These are phyloP conservation scores for Columba janthina DNA, from an alignment of 2,113 vertebrate species.

Conservation along the genomic window DNA sequence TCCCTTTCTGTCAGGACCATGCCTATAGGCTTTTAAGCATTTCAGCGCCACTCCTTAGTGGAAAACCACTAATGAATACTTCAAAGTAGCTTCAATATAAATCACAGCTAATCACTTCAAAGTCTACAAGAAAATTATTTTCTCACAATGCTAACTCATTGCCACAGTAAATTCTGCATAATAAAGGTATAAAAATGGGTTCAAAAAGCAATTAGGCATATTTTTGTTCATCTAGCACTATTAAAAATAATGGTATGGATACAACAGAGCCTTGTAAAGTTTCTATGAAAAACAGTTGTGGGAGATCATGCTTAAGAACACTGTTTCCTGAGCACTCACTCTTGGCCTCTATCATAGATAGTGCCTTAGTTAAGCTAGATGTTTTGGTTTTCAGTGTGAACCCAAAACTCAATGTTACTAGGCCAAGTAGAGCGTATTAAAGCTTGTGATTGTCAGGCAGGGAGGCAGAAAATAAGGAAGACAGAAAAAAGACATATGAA, in stretches of 20 bases:
- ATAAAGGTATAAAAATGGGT: not conserved
- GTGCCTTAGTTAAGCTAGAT: not conserved
- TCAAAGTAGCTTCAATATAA: not conserved
- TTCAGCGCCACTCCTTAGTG: not conserved
- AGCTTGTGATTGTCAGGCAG: not conserved
- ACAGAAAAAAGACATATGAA: not conserved
- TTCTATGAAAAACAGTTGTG: not conserved
- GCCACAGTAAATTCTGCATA: not conserved
- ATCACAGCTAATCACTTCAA: not conserved
- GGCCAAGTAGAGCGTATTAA: not conserved
- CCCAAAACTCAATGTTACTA: not conserved
- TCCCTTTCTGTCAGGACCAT: not conserved
- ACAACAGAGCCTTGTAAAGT: not conserved
- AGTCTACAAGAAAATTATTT: not conserved
- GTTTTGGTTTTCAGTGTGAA: not conserved
- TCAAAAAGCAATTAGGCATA: not conserved
- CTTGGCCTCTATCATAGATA: not conserved
- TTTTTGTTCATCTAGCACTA: not conserved
- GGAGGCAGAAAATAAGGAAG: not conserved
- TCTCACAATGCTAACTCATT: not conserved
- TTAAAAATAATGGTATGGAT: not conserved
- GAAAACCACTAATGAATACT: not conserved
- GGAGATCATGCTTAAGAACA: not conserved
- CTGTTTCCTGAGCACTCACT: not conserved
- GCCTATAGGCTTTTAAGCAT: not conserved